Evolutionary conservation across 2,888 invertebrate genomes (phyloP).

Genomic region (Eupsilia transversa): DNA sequence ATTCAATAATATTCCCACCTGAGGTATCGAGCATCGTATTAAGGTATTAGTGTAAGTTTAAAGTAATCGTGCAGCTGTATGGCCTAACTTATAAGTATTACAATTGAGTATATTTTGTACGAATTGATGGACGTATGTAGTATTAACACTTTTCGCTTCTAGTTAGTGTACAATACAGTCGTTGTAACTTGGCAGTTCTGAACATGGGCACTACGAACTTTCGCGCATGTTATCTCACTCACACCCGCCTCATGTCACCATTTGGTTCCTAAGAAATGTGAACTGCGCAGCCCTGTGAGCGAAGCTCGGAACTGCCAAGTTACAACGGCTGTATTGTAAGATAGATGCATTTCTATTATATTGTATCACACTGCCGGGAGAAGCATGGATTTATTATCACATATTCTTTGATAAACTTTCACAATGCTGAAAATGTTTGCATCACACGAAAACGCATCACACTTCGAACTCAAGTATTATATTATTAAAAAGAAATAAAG

Average conservation of each 20-base stretch:
- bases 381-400: constrained; percentile 14
- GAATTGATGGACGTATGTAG: constrained; percentile 62
- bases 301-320: too few relatives aligned
- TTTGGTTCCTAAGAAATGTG: too few relatives aligned
- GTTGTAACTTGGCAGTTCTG: too few relatives aligned
- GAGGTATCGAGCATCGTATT: constrained; percentile 57
- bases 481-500: constrained; percentile 4
- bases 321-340: too few relatives aligned
- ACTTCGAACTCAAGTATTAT: constrained; percentile 40
- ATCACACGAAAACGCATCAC: constrained; percentile 64
- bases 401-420: constrained; percentile 22
- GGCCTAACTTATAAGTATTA: constrained; percentile 67
- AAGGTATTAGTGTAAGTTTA: constrained; percentile 55
- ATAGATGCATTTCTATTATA: constrained; percentile 44
- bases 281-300: too few relatives aligned
- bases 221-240: too few relatives aligned
- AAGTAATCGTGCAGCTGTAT: constrained; percentile 54
- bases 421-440: constrained; percentile 24
- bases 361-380: constrained; percentile 40
- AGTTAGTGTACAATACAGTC: too few relatives aligned
- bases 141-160: constrained; percentile 51
- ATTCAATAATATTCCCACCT: constrained; percentile 70
- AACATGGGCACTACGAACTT: too few relatives aligned
- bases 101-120: constrained; percentile 65
- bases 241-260: too few relatives aligned